Percentiles rank a stretch among this genome's conserved stretches.
These are phyloP conservation scores for Euplexia lucipara DNA, from an alignment of 2,888 invertebrate genomes.

Conservation along the genomic window DNA sequence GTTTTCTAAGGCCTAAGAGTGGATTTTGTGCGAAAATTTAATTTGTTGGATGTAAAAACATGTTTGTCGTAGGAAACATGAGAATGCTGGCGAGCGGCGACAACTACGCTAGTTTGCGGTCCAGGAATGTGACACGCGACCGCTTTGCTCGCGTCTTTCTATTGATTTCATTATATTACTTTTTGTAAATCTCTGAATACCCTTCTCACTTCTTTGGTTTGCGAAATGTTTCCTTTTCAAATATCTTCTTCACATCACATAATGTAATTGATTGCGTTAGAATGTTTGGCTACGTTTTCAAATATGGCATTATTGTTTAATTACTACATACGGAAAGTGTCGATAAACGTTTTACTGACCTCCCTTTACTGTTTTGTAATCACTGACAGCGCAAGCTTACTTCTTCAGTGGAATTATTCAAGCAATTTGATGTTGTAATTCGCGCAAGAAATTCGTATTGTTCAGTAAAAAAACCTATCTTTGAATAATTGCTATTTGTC, in stretches of 20 bases:
- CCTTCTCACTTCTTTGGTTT: slow-evolving; percentile 24
- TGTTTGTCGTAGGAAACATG: slow-evolving; percentile 74
- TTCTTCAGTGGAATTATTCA: slow-evolving; percentile 65
- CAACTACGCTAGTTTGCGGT: slow-evolving; percentile 78
- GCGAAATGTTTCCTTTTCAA: slow-evolving; percentile 27
- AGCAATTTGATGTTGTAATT: slow-evolving; percentile 63
- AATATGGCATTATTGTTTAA: slow-evolving; percentile 48
- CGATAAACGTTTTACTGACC: slow-evolving; percentile 69
- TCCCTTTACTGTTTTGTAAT: slow-evolving; percentile 71
- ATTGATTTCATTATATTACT: slow-evolving; percentile 66
- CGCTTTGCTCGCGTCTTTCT: slow-evolving; percentile 70
- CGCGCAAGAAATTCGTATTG: slow-evolving; percentile 50
- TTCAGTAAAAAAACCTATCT: slow-evolving; percentile 54
- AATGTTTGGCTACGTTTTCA: slow-evolving; percentile 27
- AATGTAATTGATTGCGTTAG: slow-evolving; percentile 34
- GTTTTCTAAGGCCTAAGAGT: slow-evolving; percentile 66
- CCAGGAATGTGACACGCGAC: slow-evolving; percentile 74
- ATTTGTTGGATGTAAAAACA: slow-evolving; percentile 67
- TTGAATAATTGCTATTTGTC: slow-evolving; percentile 52
- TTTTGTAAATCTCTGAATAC: slow-evolving; percentile 39
- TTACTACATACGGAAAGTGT: slow-evolving; percentile 61
- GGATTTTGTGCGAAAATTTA: slow-evolving; percentile 62
- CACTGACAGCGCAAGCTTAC: slow-evolving; percentile 58
- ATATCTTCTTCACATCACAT: not conserved
- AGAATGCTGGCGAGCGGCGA: slow-evolving; percentile 77